phyloP scores from a whole-genome alignment of 2,113 vertebrate species.

The Xenus cinereus region DNA sequence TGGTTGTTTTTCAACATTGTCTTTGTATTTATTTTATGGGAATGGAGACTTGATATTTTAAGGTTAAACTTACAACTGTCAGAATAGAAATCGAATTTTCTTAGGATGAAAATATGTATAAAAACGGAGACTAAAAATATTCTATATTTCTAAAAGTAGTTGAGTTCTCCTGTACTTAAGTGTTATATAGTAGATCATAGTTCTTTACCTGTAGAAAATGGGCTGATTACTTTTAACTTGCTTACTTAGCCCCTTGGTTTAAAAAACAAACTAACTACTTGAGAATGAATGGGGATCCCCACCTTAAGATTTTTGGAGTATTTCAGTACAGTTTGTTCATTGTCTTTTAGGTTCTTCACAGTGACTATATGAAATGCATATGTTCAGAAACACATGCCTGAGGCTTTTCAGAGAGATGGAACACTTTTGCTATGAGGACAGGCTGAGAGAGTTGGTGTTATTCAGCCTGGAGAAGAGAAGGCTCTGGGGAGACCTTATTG shows the following conservation, averaged over 20 bases:
- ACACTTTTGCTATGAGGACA: neutral
- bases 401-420: neutral
- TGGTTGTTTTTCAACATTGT: neutral
- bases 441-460: neutral
- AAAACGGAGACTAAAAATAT: neutral
- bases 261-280: neutral
- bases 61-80: neutral
- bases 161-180: neutral
- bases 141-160: neutral
- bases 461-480: neutral
- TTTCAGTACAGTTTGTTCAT: neutral
- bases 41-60: neutral
- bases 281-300: neutral
- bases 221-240: neutral
- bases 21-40: neutral
- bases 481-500: neutral
- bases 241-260: neutral
- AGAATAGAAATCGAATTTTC: neutral
- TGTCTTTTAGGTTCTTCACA: neutral
- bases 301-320: neutral
- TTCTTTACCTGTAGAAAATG: neutral
- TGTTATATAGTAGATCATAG: neutral
- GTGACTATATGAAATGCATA: neutral
- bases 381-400: neutral
- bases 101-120: neutral